These are phyloP conservation scores for Cyanistes caeruleus DNA, from an alignment of 2,113 vertebrate genomes.

Conservation along the genomic window DNA sequence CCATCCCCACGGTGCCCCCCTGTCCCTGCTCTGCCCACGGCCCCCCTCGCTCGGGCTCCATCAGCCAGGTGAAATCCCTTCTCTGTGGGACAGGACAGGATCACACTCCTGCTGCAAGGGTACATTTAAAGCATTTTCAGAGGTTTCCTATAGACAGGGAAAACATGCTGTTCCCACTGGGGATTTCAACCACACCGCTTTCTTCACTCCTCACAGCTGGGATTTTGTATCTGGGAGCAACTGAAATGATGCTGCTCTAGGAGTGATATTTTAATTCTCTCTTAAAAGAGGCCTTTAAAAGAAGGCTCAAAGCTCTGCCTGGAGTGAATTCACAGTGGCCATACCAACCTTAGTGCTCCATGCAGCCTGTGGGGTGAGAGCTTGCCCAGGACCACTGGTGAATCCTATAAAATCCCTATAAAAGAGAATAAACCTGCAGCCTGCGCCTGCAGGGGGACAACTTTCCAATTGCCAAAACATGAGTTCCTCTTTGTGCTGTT, in stretches of 20 bases:
- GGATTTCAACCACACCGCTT: background rate
- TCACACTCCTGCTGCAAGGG: background rate
- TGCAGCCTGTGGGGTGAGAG: background rate
- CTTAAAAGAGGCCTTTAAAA: background rate
- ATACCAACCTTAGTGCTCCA: accelerated
- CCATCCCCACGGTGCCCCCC: background rate
- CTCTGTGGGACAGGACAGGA: background rate
- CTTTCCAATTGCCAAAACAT: background rate
- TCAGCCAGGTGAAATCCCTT: background rate
- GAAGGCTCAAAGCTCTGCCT: background rate
- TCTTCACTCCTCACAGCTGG: background rate
- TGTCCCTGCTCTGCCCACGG: background rate
- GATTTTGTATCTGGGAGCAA: slow-evolving; percentile 12
- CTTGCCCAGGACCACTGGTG: background rate
- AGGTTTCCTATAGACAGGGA: background rate
- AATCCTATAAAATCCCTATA: background rate
- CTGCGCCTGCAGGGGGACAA: background rate
- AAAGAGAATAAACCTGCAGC: accelerated
- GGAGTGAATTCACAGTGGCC: background rate
- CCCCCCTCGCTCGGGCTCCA: background rate
- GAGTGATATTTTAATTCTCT: background rate
- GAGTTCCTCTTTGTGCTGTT: background rate
- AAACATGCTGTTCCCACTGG: background rate
- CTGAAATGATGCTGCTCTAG: background rate
- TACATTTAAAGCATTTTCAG: background rate